Base-by-base conservation (phyloP, 2,888 invertebrate species). In the Dendrolimus houi region DNA sequence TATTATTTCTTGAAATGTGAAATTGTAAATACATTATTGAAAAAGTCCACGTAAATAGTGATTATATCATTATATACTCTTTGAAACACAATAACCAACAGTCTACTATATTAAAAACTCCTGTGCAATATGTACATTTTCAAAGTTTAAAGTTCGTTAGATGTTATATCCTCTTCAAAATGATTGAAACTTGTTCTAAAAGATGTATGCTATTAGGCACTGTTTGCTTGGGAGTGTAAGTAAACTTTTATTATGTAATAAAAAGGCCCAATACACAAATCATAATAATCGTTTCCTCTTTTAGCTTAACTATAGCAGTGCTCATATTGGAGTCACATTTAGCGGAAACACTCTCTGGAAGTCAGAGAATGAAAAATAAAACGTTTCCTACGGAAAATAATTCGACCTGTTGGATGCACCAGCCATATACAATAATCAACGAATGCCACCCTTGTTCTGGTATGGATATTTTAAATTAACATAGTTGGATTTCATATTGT, bases 371-470 rank as follows among this genome's bases (percentile, higher is more conserved):
- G 63, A 92, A 87, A 69, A 93, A 91, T 70, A 93, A 93, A 67
- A 93, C 93, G 47, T 94, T 94, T 76, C 91, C 94, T 9, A 92
- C 94, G 12, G 95, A 95, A 77, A 95, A 95, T 67, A 96, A 96
- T 77, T 94, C 95, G 0, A 95, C 94, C 9, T 97, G 97, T 77
- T 94, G 94, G 92, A 85, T 93, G 56, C 92, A 93, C 61, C 96
- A 96, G 75, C 91, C 93, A 14, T 96, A 93, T 69, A 92, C 93
- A 62, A 91, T 96, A 17, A 89, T 95, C 17, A 93, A 93, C 69
- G 95, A 95, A 81, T 97, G 97, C 70, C 95, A 96, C 85, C 96
- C 95, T n/a, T 97, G 97, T 81, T 93, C 95, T 78, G 94, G 95
- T 94, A 87, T 64, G 14, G 6, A 29, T 29, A 29, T 29, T n/a